phyloP scores from a whole-genome alignment of 2,888 invertebrate species.

The Rhagonycha fulva region DNA sequence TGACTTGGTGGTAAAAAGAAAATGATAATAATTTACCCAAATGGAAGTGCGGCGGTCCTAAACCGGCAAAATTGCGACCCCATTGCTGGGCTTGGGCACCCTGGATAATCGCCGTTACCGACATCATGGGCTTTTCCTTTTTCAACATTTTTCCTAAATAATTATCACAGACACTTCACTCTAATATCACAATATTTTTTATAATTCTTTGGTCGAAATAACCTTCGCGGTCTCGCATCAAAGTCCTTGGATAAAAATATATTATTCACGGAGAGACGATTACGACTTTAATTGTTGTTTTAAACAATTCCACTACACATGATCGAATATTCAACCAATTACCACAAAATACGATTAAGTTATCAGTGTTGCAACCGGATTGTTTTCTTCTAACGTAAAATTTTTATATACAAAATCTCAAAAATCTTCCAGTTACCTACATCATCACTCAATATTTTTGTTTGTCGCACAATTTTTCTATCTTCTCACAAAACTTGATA shows the following conservation, averaged over 20 bases:
- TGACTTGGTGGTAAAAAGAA: background rate
- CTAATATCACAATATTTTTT: constrained; percentile 23
- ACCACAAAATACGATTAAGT: constrained; percentile 3
- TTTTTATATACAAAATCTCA: background rate
- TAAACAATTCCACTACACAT: constrained; percentile 18
- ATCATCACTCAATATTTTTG: background rate
- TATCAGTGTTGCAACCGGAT: background rate
- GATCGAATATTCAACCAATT: constrained; percentile 6
- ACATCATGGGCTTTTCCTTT: constrained; percentile 87
- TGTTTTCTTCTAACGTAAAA: background rate
- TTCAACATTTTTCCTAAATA: constrained; percentile 67
- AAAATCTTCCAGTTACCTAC: background rate
- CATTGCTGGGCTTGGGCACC: constrained; percentile 68
- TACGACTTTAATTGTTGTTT: constrained; percentile 22
- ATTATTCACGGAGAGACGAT: constrained; percentile 18
- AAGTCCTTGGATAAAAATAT: constrained; percentile 31
- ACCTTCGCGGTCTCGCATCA: constrained; percentile 29
- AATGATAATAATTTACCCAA: constrained; percentile 40
- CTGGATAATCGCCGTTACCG: constrained; percentile 80
- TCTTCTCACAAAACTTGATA: background rate
- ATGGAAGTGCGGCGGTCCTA: constrained; percentile 48
- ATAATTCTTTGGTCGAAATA: constrained; percentile 28
- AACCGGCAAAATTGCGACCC: constrained; percentile 63
- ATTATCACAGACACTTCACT: constrained; percentile 37
- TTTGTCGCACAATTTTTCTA: background rate